Percentiles rank a stretch among this genome's conserved stretches.
These are phyloP conservation scores for Aplochiton taeniatus DNA, from an alignment of 2,797 vertebrate species.

Conservation along the genomic window DNA sequence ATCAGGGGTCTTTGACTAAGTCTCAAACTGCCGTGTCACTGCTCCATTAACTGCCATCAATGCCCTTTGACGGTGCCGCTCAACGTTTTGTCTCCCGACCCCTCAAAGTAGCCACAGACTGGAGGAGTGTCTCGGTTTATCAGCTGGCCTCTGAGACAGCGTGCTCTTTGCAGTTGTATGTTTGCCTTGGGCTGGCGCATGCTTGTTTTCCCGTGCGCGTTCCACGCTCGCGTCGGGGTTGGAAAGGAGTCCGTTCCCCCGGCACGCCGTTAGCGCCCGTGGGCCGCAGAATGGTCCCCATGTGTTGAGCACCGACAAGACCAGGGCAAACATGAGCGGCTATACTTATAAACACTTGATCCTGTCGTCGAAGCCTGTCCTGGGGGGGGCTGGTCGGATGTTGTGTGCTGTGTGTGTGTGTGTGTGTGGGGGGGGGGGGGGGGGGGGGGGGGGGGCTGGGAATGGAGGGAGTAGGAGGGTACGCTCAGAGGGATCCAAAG, in stretches of 20 bases:
- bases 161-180: slow-evolving; percentile 33
- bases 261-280: slow-evolving; percentile 53
- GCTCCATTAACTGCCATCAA: slow-evolving; percentile 14
- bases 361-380: slow-evolving; percentile 41
- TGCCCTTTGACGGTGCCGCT: neutral
- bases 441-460: slow-evolving; percentile 18
- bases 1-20: too few species aligned
- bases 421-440: neutral
- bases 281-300: slow-evolving; percentile 35
- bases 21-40: slow-evolving; percentile 3
- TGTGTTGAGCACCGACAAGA: slow-evolving; percentile 36
- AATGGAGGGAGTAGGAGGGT: slow-evolving; percentile 10
- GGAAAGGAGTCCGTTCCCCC: slow-evolving; percentile 46
- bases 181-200: slow-evolving; percentile 56
- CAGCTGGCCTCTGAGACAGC: slow-evolving; percentile 44
- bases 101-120: slow-evolving; percentile 45
- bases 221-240: slow-evolving; percentile 28
- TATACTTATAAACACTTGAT: slow-evolving; percentile 53
- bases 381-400: slow-evolving; percentile 31
- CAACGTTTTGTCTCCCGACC: slow-evolving; percentile 25
- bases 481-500: slow-evolving; percentile 23
- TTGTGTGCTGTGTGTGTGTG: too few species aligned
- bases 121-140: slow-evolving; percentile 43
- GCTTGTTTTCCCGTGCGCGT: slow-evolving; percentile 44
- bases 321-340: slow-evolving; percentile 39